Base-by-base conservation (phyloP, 2,888 invertebrate species). In the Entomobrya multifasciata region DNA sequence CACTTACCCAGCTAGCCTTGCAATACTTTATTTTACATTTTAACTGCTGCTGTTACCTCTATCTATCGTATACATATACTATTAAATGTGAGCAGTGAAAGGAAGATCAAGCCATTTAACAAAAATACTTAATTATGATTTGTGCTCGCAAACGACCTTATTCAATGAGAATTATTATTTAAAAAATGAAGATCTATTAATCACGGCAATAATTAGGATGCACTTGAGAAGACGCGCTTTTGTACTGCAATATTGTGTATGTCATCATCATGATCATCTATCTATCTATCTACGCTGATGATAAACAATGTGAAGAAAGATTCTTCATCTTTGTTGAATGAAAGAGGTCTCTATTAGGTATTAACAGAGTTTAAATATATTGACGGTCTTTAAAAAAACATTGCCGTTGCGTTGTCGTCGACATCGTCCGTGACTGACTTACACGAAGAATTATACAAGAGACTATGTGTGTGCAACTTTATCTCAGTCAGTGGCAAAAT, bases 401-500 rank as follows among this genome's bases (percentile, higher is more conserved):
- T n/a, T n/a, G n/a, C n/a, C n/a, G n/a, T n/a, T n/a, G n/a, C n/a
- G n/a, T n/a, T n/a, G n/a, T n/a, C n/a, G n/a, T n/a, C n/a, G n/a
- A 44, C 44, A 49, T 80, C 80, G 80, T 80, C 80, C 80, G 57
- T 80, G 80, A 80, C 80, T 80, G 67, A 80, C 70, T 67, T 76
- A 72, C 25, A 60, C 22, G 27, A 60, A 60, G 25, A 60, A 60
- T 60, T 27, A 60, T n/a, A n/a, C n/a, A n/a, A n/a, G 2, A 22
- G 60, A 25, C 30, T 36, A n/a, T n/a, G n/a, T 25, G 60, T 60
- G 25, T 25, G 27, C 27, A 60, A 20, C 36, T 36, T 36, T 36
- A 36, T 36, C 36, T 36, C 36, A 36, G 36, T 36, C 36, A 36
- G 36, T 36, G 11, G 11, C n/a, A n/a, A 10, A 13, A 36, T 1